Conservation (phyloP, 2,797 vertebrate genomes). For the Paguma larvata region DNA sequence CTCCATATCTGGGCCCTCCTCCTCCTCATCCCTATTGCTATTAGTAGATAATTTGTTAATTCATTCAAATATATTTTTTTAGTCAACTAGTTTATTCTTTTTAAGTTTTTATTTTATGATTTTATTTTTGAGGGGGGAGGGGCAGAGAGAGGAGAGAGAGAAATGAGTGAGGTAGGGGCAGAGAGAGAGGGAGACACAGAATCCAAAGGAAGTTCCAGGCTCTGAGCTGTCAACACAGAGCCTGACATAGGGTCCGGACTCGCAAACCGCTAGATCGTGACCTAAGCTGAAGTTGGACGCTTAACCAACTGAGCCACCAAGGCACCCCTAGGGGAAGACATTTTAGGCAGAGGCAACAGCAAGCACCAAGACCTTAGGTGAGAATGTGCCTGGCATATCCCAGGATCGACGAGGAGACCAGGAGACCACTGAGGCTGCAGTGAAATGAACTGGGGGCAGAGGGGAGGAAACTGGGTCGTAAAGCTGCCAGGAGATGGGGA, state of each 20-base stretch:
- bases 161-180: too few relatives aligned
- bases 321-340: too few relatives aligned
- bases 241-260: too few relatives aligned
- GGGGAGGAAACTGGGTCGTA: neutral
- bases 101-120: neutral
- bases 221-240: too few relatives aligned
- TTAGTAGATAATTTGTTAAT: conserved; percentile 32
- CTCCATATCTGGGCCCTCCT: neutral
- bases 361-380: neutral
- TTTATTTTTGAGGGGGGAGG: too few relatives aligned
- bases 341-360: neutral
- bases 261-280: too few relatives aligned
- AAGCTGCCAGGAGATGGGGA: neutral
- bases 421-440: neutral
- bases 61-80: neutral
- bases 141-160: too few relatives aligned
- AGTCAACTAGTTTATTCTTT: neutral
- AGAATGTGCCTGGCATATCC: neutral
- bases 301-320: too few relatives aligned
- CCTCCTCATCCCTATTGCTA: neutral
- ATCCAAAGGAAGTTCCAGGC: too few relatives aligned
- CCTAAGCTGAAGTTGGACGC: too few relatives aligned
- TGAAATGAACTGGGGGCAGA: neutral
- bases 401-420: neutral
- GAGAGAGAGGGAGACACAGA: too few relatives aligned